A percentile compares a stretch with the other conserved stretches of the same genome.
phyloP scores from a whole-genome alignment of 2,113 vertebrate genomes.

The Ammodytes marinus region DNA sequence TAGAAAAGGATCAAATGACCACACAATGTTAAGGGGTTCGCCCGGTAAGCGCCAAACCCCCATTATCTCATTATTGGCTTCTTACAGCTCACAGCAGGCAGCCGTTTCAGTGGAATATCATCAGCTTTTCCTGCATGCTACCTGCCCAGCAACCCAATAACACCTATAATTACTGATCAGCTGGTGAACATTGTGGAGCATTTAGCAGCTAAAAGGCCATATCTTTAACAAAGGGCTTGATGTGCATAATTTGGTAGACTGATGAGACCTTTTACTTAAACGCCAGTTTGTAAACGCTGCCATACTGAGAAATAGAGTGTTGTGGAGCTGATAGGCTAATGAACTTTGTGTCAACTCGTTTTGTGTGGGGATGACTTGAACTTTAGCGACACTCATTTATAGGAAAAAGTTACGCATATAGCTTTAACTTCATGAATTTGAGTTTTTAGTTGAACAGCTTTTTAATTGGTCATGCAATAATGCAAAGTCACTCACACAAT shows the following conservation, averaged over 20 bases:
- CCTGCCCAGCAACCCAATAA: background rate
- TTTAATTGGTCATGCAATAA: background rate
- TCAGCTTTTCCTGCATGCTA: background rate
- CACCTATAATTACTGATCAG: background rate
- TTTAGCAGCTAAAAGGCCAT: background rate
- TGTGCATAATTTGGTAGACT: background rate
- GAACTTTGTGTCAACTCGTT: no score
- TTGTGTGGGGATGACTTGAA: no score
- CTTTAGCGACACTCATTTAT: no score
- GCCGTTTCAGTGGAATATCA: background rate
- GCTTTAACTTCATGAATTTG: no score
- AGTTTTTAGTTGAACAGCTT: background rate
- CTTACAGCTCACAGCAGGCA: background rate
- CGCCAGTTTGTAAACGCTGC: no score
- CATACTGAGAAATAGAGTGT: no score
- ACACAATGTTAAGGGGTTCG: background rate
- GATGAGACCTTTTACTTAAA: background rate
- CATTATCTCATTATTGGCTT: background rate
- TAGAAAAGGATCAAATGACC: background rate
- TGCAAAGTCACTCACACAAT: background rate
- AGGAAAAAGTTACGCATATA: no score
- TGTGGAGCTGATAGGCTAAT: no score
- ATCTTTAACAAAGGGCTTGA: background rate
- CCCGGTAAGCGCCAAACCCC: background rate
- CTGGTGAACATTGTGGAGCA: background rate